phyloP scores from a whole-genome alignment of 1,140 invertebrate genomes.

The Drosophila burlai region DNA sequence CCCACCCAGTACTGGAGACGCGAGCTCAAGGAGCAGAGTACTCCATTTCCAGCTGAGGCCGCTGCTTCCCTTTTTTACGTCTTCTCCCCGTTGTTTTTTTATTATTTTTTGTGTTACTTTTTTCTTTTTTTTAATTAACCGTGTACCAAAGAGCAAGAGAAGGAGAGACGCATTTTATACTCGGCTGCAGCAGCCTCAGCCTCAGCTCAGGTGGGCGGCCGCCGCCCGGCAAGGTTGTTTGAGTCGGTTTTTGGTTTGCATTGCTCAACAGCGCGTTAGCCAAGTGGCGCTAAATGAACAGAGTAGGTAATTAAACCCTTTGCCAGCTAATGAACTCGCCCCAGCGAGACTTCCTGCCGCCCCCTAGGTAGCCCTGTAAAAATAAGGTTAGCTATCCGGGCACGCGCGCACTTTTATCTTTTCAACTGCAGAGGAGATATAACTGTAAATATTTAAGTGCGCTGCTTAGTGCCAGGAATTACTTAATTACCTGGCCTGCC shows the following conservation, averaged over 20 bases:
- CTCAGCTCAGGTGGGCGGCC: slow-evolving; percentile 23
- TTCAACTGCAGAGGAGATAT: slow-evolving; percentile 56
- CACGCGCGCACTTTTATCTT: slow-evolving; percentile 74
- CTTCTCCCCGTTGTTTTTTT: slow-evolving; percentile 15
- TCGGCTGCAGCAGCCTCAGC: slow-evolving; percentile 22
- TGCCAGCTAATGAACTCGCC: slow-evolving; percentile 84
- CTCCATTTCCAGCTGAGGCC: slow-evolving; percentile 44
- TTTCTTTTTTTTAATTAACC: slow-evolving; percentile 75
- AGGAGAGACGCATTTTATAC: slow-evolving; percentile 41
- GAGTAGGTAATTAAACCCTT: slow-evolving; percentile 85
- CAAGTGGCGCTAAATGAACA: slow-evolving; percentile 85
- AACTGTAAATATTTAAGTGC: slow-evolving; percentile 76
- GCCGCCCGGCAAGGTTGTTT: slow-evolving; percentile 38
- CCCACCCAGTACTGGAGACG: slow-evolving; percentile 5
- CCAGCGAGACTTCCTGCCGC: slow-evolving; percentile 12
- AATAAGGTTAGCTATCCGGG: slow-evolving; percentile 21
- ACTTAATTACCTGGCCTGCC: slow-evolving; percentile 38
- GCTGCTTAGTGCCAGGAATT: slow-evolving; percentile 43
- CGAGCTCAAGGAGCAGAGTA: slow-evolving; percentile 49
- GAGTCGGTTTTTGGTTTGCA: slow-evolving; percentile 74
- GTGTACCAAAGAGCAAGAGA: slow-evolving; percentile 50
- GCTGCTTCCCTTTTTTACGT: slow-evolving; percentile 36
- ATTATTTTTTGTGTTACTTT: neutral
- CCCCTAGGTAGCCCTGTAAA: neutral
- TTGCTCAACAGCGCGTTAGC: slow-evolving; percentile 84